phyloP scores from a whole-genome alignment of 1,140 invertebrate genomes.

The Ceratosolen solmsi region DNA sequence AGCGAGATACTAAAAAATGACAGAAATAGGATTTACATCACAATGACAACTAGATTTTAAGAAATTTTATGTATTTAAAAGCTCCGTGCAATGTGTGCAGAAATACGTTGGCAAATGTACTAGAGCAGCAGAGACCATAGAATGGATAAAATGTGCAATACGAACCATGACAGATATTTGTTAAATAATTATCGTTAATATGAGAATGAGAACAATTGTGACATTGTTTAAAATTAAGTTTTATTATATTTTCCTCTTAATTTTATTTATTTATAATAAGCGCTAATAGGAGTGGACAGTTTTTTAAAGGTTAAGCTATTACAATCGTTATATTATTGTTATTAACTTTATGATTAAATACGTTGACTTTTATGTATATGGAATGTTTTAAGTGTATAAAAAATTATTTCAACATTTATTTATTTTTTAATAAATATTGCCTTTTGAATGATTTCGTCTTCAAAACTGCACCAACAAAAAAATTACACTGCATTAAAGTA shows the following conservation, averaged over 20 bases:
- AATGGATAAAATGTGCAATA: constrained; percentile 31
- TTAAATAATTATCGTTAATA: constrained; percentile 14
- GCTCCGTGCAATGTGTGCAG: not conserved
- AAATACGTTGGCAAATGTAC: constrained; percentile 37
- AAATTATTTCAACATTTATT: constrained; percentile 9
- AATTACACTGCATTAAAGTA: no score
- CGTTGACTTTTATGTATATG: constrained; percentile 17
- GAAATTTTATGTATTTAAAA: constrained; percentile 5
- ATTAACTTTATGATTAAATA: constrained; percentile 22
- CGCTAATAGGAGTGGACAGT: not conserved
- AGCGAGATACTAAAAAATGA: no score
- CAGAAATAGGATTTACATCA: not conserved
- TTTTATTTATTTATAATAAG: not conserved
- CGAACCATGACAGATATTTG: constrained; percentile 27
- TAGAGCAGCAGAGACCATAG: not conserved
- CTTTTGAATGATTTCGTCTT: not conserved
- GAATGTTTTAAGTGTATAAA: not conserved
- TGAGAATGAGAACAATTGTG: no score
- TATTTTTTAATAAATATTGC: constrained; percentile 1
- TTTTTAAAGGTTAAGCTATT: constrained; percentile 43
- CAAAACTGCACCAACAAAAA: no score
- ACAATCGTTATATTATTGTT: constrained; percentile 27
- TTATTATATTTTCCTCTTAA: constrained; percentile 3
- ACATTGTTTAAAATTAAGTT: not conserved
- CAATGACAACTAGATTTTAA: not conserved